Conservation (phyloP, 1,140 invertebrate genomes). For the Caenorhabditis brenneri region DNA sequence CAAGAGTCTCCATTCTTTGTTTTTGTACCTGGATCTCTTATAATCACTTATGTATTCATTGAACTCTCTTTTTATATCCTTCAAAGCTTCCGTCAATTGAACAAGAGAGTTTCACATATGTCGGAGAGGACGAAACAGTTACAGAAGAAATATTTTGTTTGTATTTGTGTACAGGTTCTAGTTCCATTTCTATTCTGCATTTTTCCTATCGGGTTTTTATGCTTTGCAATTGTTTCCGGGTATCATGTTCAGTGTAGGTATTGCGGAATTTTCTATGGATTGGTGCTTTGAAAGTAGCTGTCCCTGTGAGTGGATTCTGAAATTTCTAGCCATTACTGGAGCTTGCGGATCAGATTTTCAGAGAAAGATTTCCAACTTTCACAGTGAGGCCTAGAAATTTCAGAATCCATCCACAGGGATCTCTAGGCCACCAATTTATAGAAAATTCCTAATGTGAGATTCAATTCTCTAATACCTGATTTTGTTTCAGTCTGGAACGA, state of each 20-base stretch:
- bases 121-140: neutral
- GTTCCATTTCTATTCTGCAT: constrained; percentile 12
- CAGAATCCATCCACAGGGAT: no score
- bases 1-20: constrained; percentile 9
- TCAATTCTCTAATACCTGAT: no score
- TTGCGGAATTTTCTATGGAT: neutral
- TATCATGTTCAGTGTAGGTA: constrained; percentile 3
- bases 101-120: neutral
- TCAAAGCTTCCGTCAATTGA: constrained; percentile 1
- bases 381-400: no score
- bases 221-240: constrained; percentile 19
- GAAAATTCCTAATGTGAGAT: no score
- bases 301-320: no score
- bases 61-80: constrained; percentile 18
- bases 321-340: no score
- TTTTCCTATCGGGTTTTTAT: constrained; percentile 1
- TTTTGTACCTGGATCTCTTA: neutral
- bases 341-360: no score
- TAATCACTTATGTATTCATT: neutral
- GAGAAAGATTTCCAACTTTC: no score
- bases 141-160: constrained; percentile 19
- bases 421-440: no score
- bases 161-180: constrained; percentile 6
- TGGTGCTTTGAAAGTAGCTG: neutral
- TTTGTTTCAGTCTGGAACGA: constrained; percentile 9